Conservation (phyloP, 1,140 invertebrate species). For the Mycetomoellerius zeteki region DNA sequence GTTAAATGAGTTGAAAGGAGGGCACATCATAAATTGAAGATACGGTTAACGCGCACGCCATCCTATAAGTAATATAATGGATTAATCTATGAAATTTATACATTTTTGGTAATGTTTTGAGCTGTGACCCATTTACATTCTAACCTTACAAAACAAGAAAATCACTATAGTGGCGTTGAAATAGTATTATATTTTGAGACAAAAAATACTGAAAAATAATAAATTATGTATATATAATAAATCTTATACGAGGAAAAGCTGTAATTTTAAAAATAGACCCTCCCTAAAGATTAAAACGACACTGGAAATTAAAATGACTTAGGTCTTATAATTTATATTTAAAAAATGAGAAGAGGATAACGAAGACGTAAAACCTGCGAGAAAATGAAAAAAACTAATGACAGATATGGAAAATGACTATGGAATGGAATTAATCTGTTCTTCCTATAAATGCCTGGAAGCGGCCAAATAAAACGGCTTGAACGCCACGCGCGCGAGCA, state of each 20-base stretch:
- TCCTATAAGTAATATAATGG: neutral
- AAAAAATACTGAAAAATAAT: too few species aligned
- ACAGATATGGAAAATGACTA: conserved; percentile 15
- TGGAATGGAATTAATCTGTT: conserved; percentile 41
- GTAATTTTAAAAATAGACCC: too few species aligned
- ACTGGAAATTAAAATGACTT: conserved; percentile 60
- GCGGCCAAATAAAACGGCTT: conserved; percentile 44
- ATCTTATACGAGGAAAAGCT: too few species aligned
- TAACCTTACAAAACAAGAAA: too few species aligned
- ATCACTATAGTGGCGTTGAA: too few species aligned
- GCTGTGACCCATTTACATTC: too few species aligned
- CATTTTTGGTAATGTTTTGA: too few species aligned
- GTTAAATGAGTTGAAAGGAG: conserved; percentile 52
- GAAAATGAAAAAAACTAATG: conserved; percentile 5
- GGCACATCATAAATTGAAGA: conserved; percentile 58
- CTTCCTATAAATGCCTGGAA: conserved; percentile 32
- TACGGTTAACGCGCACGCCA: conserved; percentile 51
- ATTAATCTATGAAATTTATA: too few species aligned
- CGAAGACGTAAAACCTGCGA: neutral
- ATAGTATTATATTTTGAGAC: too few species aligned
- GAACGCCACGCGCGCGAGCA: conserved; percentile 24
- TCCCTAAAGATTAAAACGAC: conserved; percentile 22
- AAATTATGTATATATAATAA: too few species aligned
- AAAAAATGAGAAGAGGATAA: neutral
- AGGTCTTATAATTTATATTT: neutral